Base-by-base conservation (phyloP, 2,797 vertebrate species). In the Botia kubotai region DNA sequence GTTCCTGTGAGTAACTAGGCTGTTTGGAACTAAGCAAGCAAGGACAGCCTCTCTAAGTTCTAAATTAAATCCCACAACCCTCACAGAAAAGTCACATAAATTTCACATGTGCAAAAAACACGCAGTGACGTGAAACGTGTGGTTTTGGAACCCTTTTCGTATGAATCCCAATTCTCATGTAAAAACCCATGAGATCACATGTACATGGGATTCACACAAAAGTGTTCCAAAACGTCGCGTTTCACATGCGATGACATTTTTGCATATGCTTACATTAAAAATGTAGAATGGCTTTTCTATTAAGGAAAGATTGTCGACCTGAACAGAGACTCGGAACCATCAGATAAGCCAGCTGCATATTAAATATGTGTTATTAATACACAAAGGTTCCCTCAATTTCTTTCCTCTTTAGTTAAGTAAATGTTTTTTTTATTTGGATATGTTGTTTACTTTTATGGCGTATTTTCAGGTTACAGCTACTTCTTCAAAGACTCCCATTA, bases 401-500 rank as follows among this genome's bases (percentile, higher is more conserved):
- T 43, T 43, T 8, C 39, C 23, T 26, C 17, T 19, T 23, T 19
- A 60, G 6, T 46, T 17, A 39, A 8, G 33, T 7, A 13, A 12
- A 29, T 26, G 26, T 33, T 52, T 52, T 52, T 55, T 17, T n/a
- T 66, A 0, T 23, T 43, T 23, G 1, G 6, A 39, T 8, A 39
- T 58, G 8, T 6, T 75, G 23, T 69, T 48, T 21, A 53, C 29
- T 53, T 19, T 14, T 65, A 1, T 72, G 62, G 4, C 0, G 8
- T 72, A 1, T 60, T 74, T 80, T 50, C 90, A 99, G 98, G 96
- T 84, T 94, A 96, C 90, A 99, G 95, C 91, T 99, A 97, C 89
- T 99, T 99, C 93, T 98, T 99, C 93, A 98, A 97, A 93, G 97
- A 94, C 71, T 92, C 93, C 82, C 96, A 97, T 90, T 99, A 98